Percentiles rank a stretch among this genome's conserved stretches.
Evolutionary conservation across 2,797 vertebrate species (phyloP).

Genomic region (Eulemur coronatus): DNA sequence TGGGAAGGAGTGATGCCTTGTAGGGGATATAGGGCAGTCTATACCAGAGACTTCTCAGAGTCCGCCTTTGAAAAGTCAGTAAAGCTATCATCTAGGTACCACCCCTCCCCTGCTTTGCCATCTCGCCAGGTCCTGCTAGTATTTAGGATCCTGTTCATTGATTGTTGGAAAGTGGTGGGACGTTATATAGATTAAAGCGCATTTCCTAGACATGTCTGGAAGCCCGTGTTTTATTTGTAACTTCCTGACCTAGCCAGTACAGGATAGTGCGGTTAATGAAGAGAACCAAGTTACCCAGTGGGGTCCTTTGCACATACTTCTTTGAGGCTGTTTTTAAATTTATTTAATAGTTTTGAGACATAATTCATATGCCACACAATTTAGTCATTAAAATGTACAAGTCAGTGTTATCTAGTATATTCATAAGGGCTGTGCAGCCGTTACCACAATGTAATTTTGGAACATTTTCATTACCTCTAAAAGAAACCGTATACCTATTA

Average conservation of each 20-base stretch:
- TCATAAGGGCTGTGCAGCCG: neutral
- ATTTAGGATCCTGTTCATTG: neutral
- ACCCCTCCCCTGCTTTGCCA: neutral
- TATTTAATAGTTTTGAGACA: neutral
- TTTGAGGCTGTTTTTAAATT: neutral
- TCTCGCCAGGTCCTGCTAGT: neutral
- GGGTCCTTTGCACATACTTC: neutral
- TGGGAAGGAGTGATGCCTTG: neutral
- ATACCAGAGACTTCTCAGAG: neutral
- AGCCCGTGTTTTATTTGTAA: neutral
- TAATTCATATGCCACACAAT: neutral
- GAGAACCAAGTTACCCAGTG: neutral
- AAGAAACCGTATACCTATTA: neutral
- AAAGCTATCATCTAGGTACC: neutral
- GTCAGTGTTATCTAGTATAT: neutral
- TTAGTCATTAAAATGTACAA: neutral
- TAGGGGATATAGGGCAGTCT: neutral
- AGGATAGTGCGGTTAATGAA: neutral
- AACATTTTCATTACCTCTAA: neutral
- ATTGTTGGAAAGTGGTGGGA: neutral
- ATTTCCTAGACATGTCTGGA: neutral
- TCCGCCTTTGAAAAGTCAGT: neutral
- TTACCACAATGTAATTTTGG: neutral
- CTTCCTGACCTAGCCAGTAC: neutral
- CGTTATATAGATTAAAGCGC: neutral